These are phyloP conservation scores for Andrena fulva DNA, from an alignment of 2,888 invertebrate species.

Conservation along the genomic window DNA sequence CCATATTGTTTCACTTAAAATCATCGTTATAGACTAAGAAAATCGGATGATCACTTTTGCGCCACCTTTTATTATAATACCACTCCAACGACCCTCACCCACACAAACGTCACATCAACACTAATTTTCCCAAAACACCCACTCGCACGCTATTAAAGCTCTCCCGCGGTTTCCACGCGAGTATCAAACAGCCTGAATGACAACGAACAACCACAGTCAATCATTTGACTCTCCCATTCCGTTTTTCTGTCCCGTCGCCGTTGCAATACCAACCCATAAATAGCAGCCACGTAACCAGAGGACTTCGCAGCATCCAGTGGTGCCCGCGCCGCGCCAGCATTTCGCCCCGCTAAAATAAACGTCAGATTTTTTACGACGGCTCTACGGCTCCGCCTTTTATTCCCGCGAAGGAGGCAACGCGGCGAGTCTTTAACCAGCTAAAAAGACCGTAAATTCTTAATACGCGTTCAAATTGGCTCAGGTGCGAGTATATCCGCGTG, in stretches of 20 bases:
- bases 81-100: no score
- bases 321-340: background rate
- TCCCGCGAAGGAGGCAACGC: slow-evolving; percentile 2
- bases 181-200: no score
- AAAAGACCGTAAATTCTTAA: slow-evolving; percentile 61
- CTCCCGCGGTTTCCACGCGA: no score
- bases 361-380: slow-evolving; percentile 43
- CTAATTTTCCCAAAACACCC: no score
- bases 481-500: slow-evolving; percentile 46
- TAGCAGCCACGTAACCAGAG: background rate
- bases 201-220: no score
- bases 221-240: no score
- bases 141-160: no score
- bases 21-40: no score
- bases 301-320: background rate
- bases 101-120: no score
- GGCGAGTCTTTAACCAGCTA: slow-evolving; percentile 26
- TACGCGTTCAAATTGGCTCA: slow-evolving; percentile 61
- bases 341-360: slow-evolving; percentile 26
- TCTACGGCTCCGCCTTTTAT: slow-evolving; percentile 19
- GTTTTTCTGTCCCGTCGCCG: background rate
- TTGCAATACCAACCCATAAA: background rate
- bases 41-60: no score
- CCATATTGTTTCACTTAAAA: no score
- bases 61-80: no score